Percentiles rank a stretch among this genome's conserved stretches.
These are phyloP conservation scores for Sinotaia quadrata DNA, from an alignment of 2,888 invertebrate genomes.

Conservation along the genomic window DNA sequence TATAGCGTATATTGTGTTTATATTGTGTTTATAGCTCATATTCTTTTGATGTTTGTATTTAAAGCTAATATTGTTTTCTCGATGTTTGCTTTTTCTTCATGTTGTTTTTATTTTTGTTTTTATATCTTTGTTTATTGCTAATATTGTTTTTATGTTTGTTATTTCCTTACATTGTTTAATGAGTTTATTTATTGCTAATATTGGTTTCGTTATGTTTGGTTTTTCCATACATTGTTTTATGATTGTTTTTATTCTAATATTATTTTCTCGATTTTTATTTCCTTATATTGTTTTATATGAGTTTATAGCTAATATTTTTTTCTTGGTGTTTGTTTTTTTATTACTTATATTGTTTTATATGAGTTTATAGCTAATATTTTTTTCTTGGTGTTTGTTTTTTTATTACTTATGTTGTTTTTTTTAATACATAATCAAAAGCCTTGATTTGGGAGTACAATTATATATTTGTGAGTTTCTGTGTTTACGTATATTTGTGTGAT, in stretches of 20 bases:
- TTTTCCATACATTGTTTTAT: neutral
- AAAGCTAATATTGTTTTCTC: too few relatives aligned
- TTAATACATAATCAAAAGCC: neutral
- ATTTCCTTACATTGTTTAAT: neutral
- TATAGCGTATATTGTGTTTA: neutral
- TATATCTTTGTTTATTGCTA: too few relatives aligned
- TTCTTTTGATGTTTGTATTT: neutral
- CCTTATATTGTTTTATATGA: neutral
- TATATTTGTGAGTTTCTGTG: too few relatives aligned
- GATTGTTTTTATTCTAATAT: neutral
- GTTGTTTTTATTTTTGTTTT: too few relatives aligned
- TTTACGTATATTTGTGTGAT: too few relatives aligned
- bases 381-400: neutral
- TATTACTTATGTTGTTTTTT: neutral
- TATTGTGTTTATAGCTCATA: neutral
- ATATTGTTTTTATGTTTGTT: too few relatives aligned
- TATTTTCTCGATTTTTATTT: neutral
- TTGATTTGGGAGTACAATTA: neutral
- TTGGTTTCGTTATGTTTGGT: neutral
- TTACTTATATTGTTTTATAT: neutral
- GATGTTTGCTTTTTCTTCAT: neutral
- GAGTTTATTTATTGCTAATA: neutral
- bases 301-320: neutral
- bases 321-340: neutral
- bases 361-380: neutral